Conservation (phyloP, 2,113 vertebrate species). For the Oncorhynchus gorbuscha region DNA sequence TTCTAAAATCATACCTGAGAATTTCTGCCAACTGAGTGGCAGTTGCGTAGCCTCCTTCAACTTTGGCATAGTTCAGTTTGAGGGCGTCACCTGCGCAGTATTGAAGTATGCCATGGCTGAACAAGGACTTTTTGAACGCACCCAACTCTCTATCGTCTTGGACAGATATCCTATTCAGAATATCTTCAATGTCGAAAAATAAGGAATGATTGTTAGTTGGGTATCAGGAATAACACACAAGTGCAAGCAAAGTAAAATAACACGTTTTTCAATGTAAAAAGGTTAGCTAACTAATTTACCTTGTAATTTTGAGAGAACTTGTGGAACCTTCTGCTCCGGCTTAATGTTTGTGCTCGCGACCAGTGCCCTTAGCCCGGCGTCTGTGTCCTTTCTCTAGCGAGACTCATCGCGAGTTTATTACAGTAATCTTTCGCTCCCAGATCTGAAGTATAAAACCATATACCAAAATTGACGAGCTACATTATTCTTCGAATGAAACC, state of each 20-base stretch:
- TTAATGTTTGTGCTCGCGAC: constrained; percentile 8
- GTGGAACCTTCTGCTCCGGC: constrained; percentile 16
- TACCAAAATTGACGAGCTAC: background rate
- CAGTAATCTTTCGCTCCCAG: background rate
- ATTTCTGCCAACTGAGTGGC: constrained; percentile 42
- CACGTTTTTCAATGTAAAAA: background rate
- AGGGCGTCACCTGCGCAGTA: constrained; percentile 39
- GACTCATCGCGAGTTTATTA: background rate
- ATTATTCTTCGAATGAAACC: background rate
- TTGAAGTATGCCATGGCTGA: constrained; percentile 22
- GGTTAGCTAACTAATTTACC: constrained; percentile 12
- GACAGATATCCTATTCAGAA: constrained; percentile 28
- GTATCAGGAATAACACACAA: background rate
- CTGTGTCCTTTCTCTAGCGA: background rate
- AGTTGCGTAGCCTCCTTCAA: constrained; percentile 20
- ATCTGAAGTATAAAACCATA: background rate
- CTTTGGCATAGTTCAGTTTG: constrained; percentile 29
- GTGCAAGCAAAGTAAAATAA: background rate
- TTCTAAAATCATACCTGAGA: constrained; percentile 31
- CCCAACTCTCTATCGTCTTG: constrained; percentile 31
- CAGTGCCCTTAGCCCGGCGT: constrained; percentile 1
- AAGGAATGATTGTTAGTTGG: background rate
- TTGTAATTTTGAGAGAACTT: constrained; percentile 25
- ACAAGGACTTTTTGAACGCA: constrained; percentile 37
- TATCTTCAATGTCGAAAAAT: constrained; percentile 15